phyloP scores from a whole-genome alignment of 1,140 invertebrate genomes.

The Globodera ellingtonae region DNA sequence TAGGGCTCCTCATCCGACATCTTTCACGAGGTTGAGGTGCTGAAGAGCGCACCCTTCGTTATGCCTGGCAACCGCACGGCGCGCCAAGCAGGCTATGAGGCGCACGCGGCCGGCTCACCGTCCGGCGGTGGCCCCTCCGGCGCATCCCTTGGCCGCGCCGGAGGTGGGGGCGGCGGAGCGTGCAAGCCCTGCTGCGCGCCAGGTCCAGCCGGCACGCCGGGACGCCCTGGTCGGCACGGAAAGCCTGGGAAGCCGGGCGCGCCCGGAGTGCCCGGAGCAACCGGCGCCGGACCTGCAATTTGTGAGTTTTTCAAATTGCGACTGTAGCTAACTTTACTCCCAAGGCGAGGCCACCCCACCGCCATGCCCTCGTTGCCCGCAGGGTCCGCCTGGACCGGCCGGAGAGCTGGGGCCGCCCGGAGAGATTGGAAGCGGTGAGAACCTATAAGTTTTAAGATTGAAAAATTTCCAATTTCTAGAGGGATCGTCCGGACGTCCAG shows the following conservation, averaged over 20 bases:
- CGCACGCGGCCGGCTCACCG: not conserved
- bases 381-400: conserved; percentile 38
- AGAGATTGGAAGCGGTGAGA: conserved; percentile 34
- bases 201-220: conserved; percentile 18
- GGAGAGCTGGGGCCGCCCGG: conserved; percentile 35
- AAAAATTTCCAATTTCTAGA: conserved; percentile 18
- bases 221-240: conserved; percentile 18
- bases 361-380: conserved; percentile 41
- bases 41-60: conserved; percentile 22
- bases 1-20: conserved; percentile 27
- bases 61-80: not conserved
- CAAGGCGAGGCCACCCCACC: conserved; percentile 34
- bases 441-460: too few species aligned
- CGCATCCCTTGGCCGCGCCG: not conserved
- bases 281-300: conserved; percentile 31
- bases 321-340: not conserved
- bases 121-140: conserved; percentile 8
- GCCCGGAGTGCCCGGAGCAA: conserved; percentile 36
- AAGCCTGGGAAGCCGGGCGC: conserved; percentile 33
- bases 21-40: conserved; percentile 25
- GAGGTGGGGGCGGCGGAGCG: not conserved
- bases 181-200: conserved; percentile 22
- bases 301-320: conserved; percentile 7
- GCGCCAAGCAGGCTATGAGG: conserved; percentile 11
- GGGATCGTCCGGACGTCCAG: conserved; percentile 30